A percentile compares a stretch with the other conserved stretches of the same genome.
Conservation (phyloP, 2,113 vertebrate species). For the Eublepharis macularius region DNA sequence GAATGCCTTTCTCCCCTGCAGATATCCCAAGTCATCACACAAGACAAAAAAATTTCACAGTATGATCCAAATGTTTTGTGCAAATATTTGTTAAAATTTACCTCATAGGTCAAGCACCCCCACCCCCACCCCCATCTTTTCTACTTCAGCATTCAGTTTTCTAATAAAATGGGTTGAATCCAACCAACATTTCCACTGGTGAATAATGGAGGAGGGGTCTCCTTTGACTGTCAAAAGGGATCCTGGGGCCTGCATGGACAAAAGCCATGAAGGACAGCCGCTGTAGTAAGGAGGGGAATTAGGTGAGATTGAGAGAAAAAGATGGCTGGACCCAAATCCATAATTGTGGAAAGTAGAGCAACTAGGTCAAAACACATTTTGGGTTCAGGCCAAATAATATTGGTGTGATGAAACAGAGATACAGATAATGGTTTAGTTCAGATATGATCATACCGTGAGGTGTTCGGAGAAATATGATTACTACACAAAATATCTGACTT, state of each 20-base stretch:
- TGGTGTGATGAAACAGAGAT: background rate
- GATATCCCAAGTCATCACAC: background rate
- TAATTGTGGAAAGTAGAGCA: too few species aligned
- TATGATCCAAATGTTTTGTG: background rate
- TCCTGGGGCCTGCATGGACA: too few species aligned
- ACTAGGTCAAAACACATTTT: background rate
- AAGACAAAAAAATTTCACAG: background rate
- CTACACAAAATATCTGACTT: background rate
- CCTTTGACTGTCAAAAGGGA: too few species aligned
- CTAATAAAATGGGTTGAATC: background rate
- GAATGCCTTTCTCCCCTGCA: background rate
- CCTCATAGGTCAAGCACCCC: background rate
- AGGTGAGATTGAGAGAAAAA: too few species aligned
- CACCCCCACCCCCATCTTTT: too few species aligned
- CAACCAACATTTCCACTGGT: too few species aligned
- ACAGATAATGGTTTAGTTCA: background rate
- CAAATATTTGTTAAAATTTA: background rate
- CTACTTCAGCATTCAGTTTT: background rate
- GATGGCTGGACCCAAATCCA: too few species aligned
- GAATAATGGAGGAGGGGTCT: background rate
- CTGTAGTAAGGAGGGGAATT: too few species aligned
- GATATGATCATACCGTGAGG: background rate
- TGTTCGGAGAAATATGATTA: background rate
- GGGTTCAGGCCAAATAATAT: background rate
- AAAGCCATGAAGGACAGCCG: too few species aligned